These are phyloP conservation scores for Drosophila tripunctata DNA, from an alignment of 2,888 invertebrate genomes.

Conservation along the genomic window DNA sequence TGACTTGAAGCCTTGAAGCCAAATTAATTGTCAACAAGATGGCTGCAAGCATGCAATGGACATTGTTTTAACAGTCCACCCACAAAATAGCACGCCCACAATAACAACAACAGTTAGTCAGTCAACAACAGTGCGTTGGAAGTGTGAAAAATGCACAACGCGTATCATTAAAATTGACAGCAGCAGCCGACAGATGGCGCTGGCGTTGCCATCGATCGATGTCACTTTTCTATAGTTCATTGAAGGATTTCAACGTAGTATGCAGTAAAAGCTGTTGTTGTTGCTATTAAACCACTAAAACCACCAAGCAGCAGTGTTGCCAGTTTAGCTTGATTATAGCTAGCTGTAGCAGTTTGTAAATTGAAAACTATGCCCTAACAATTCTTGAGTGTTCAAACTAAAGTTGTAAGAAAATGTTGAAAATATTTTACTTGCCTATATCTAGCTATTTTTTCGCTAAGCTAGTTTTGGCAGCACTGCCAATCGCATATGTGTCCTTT, in stretches of 20 bases:
- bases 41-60: constrained; percentile 51
- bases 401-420: not conserved
- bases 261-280: constrained; percentile 44
- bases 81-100: constrained; percentile 5
- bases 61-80: constrained; percentile 57
- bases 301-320: not conserved
- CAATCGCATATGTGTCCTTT: constrained; percentile 7
- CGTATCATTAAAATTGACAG: constrained; percentile 74
- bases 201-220: constrained; percentile 41
- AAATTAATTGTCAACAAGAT: constrained; percentile 75
- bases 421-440: not conserved
- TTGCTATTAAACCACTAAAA: not conserved
- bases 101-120: constrained; percentile 1
- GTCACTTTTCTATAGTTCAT: constrained; percentile 34
- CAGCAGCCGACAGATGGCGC: constrained; percentile 59
- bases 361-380: too few relatives aligned
- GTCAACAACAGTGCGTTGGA: constrained; percentile 39
- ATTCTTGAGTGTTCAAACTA: too few relatives aligned
- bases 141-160: constrained; percentile 41
- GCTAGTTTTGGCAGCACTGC: not conserved
- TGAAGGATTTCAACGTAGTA: constrained; percentile 5
- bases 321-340: not conserved
- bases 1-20: constrained; percentile 61
- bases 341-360: not conserved
- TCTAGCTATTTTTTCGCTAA: not conserved